These are phyloP conservation scores for Oscheius myriophilus DNA, from an alignment of 2,888 invertebrate species.

Conservation along the genomic window DNA sequence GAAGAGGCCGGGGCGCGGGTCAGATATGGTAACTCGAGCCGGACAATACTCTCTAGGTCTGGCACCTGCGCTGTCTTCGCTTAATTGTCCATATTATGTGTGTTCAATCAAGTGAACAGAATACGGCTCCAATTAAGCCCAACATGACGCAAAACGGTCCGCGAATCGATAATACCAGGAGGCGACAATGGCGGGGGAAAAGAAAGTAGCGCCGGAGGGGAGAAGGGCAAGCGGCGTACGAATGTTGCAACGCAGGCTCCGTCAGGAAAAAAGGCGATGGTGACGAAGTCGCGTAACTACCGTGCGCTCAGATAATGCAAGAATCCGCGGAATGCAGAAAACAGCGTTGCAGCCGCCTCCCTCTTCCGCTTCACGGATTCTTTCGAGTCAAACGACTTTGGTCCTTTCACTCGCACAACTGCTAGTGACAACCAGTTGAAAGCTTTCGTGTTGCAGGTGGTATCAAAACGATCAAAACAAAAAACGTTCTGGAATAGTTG, in stretches of 20 bases:
- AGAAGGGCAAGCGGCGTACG: conserved; percentile 14
- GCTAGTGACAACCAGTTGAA: no score
- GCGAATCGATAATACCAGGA: conserved; percentile 9
- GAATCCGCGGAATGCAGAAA: no score
- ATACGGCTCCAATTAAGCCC: no score
- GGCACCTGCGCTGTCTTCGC: conserved; percentile 21
- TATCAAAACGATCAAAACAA: no score
- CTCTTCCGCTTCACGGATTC: no score
- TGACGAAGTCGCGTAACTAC: conserved; percentile 8
- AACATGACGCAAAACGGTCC: not conserved
- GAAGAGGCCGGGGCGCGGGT: conserved; percentile 2
- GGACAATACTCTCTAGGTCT: conserved; percentile 1
- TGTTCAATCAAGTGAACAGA: no score
- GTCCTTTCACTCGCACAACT: no score
- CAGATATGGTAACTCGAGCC: conserved; percentile 20
- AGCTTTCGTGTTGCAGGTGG: no score
- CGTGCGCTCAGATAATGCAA: no score
- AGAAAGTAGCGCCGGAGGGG: not conserved
- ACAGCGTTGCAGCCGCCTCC: no score
- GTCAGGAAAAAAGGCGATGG: conserved; percentile 17
- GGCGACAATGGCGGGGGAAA: conserved; percentile 8
- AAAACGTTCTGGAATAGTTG: no score
- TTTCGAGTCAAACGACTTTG: no score
- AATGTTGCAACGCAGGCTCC: conserved; percentile 8
- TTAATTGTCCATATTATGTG: conserved; percentile 21